Conservation (phyloP, 2,113 vertebrate species). For the Zeus faber region DNA sequence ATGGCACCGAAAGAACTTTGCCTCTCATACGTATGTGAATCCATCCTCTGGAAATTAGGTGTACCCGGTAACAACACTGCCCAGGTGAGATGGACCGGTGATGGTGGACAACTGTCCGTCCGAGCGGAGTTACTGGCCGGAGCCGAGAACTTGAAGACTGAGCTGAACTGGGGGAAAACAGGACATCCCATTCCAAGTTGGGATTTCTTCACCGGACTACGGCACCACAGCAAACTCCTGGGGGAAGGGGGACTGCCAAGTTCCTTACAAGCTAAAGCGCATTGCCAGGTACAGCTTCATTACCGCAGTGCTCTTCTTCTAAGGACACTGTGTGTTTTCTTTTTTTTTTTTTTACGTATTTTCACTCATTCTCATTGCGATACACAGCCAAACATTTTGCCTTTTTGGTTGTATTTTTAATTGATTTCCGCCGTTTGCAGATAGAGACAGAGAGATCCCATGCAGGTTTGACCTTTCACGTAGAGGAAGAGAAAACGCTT, state of each 20-base stretch:
- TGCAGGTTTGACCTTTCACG: slow-evolving; percentile 43
- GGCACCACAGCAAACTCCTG: slow-evolving; percentile 66
- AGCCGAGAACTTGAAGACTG: slow-evolving; percentile 46
- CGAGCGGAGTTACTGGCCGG: slow-evolving; percentile 59
- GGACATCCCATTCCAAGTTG: slow-evolving; percentile 7
- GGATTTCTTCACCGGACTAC: slow-evolving; percentile 55
- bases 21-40: too few species aligned
- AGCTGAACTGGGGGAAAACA: slow-evolving; percentile 49
- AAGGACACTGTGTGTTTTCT: too few species aligned
- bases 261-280: slow-evolving; percentile 54
- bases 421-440: too few species aligned
- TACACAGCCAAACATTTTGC: too few species aligned
- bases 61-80: slow-evolving; percentile 60
- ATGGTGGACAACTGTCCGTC: slow-evolving; percentile 38
- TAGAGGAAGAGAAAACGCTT: slow-evolving; percentile 58
- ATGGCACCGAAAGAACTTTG: too few species aligned
- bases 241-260: slow-evolving; percentile 61
- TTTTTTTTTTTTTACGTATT: too few species aligned
- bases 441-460: slow-evolving; percentile 41
- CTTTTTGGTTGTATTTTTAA: too few species aligned
- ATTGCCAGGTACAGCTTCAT: slow-evolving; percentile 80
- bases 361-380: too few species aligned
- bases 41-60: too few species aligned
- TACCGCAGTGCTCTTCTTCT: too few species aligned
- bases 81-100: slow-evolving; percentile 41